These are phyloP conservation scores for Nomada fabriciana DNA, from an alignment of 2,888 invertebrate genomes.

Conservation along the genomic window DNA sequence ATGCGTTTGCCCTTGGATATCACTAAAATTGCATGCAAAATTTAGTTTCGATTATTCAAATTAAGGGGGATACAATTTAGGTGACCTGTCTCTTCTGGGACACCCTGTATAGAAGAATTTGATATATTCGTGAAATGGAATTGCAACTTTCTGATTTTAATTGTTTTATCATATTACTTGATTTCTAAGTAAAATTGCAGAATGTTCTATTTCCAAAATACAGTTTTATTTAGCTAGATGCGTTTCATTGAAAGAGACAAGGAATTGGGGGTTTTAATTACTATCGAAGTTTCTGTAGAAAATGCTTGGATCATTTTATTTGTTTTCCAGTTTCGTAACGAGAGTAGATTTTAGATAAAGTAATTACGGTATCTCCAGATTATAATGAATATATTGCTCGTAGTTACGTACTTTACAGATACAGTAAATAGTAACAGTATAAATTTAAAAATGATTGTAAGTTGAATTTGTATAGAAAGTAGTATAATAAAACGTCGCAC, in stretches of 20 bases:
- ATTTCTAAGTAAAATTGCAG: neutral
- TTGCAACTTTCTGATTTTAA: neutral
- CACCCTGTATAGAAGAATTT: neutral
- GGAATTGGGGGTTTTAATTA: neutral
- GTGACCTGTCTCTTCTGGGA: no score
- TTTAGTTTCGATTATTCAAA: no score
- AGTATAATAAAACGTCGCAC: slow-evolving; percentile 4
- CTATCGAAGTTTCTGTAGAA: neutral
- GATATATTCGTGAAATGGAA: no score
- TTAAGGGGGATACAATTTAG: no score
- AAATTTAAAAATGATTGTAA: neutral
- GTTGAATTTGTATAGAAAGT: neutral
- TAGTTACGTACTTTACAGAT: neutral
- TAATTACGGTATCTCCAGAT: slow-evolving; percentile 56
- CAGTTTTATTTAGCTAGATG: neutral
- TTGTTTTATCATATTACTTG: neutral
- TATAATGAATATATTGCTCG: slow-evolving; percentile 1
- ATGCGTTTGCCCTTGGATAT: no score
- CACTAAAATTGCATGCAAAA: no score
- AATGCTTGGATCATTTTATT: slow-evolving; percentile 5
- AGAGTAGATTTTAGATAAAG: slow-evolving; percentile 51
- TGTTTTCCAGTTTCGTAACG: neutral
- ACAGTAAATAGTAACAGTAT: slow-evolving; percentile 18
- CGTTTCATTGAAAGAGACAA: neutral
- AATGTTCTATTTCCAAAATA: neutral